Base-by-base conservation (phyloP, 1,140 invertebrate species). In the Triops longicaudatus region DNA sequence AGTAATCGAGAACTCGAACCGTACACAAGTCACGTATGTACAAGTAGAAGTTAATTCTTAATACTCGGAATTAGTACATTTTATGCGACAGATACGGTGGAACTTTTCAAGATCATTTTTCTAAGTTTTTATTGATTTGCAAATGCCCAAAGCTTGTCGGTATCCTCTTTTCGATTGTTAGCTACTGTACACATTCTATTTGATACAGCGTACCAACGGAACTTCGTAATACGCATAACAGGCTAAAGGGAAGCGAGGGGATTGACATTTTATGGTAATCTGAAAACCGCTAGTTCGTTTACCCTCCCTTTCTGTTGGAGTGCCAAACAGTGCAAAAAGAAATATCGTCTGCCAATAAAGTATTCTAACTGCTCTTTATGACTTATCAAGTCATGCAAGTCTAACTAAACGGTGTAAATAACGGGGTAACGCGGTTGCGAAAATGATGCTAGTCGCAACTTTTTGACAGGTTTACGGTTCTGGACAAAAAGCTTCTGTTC, bases 241-340 rank as follows among this genome's bases (percentile, higher is more conserved):
- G 50, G 50, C 50, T 17, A 37, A 37, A 63, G 3, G 50, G n/a
- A 63, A 63, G 17, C 10, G 0, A 63, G 22, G 7, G 22, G 22
- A 63, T 63, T 63, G 50, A 63, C 50, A 9, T 63, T 63, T 63
- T 63, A 63, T 63, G 50, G 10, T 63, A 63, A 63, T 63, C n/a
- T 63, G 17, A 22, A 22, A 63, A 63, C 50, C 50, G 50, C 50
- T 63, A 63, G 50, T 22, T 63, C 11, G 14, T 63, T 37, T 7
- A 37, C 31, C 31, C 2, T 37, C 31, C 31, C 31, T 37, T 37
- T 37, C 31, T 2, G 31, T 37, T 37, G 2, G 31, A 37, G 31
- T 37, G 31, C 31, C 2, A 37, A 37, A 37, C 31, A 37, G 2
- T 37, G 50, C 14, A 5, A 10, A n/a, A 63, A 22, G 50, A n/a